Evolutionary conservation across 2,888 invertebrate genomes (phyloP).

Genomic region (Yponomeuta sedellus): DNA sequence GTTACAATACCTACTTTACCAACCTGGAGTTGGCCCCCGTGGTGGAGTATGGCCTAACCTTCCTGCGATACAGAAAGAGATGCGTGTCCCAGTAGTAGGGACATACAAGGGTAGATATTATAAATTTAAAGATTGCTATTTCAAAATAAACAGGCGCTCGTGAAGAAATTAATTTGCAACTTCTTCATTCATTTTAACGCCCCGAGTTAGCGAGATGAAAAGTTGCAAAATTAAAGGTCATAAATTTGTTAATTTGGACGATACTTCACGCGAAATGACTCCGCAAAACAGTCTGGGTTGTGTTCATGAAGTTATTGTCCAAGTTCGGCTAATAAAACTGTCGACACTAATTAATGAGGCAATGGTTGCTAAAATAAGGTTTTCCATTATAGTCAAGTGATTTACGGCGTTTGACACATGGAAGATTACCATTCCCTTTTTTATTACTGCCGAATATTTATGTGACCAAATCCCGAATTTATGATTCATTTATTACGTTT

Average conservation of each 20-base stretch:
- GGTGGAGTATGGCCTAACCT: too few species aligned
- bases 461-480: background rate
- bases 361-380: slow-evolving; percentile 1
- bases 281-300: slow-evolving; percentile 8
- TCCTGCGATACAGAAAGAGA: too few species aligned
- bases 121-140: background rate
- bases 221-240: slow-evolving; percentile 5
- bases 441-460: background rate
- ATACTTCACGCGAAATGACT: background rate
- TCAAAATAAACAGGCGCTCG: background rate
- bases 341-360: slow-evolving; percentile 5
- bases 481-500: background rate
- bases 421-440: background rate
- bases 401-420: slow-evolving; percentile 22
- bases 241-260: slow-evolving; percentile 6
- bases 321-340: slow-evolving; percentile 11
- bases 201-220: background rate
- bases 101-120: too few species aligned
- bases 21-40: too few species aligned
- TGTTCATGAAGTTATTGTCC: slow-evolving; percentile 6
- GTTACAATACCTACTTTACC: too few species aligned
- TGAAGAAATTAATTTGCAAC: background rate
- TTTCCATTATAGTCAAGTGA: slow-evolving; percentile 9
- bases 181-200: background rate
- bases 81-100: too few species aligned